Base-by-base conservation (phyloP, 2,797 vertebrate species). In the Bucorvus abyssinicus region DNA sequence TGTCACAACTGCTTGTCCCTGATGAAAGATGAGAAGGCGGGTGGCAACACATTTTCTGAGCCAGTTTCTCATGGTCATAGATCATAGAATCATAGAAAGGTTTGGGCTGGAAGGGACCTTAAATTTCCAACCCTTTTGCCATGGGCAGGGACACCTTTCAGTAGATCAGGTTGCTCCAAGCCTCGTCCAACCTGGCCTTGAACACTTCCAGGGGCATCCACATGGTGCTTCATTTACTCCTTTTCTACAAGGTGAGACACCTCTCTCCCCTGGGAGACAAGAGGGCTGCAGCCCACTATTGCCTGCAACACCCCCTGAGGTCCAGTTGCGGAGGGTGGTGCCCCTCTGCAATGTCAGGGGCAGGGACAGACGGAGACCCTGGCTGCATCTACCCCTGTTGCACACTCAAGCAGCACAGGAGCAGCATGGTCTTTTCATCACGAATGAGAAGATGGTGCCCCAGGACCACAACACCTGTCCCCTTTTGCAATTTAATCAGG, bases 381-480 rank as follows among this genome's bases (percentile, higher is more conserved):
- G 44, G 14, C 7, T 2, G 6, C 64, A 74, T 69, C 61, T 57
- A 65, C 76, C 53, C 27, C 55, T 53, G 49, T 13, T 77, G 47
- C 57, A 32, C 44, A 69, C 81, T 61, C 56, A 22, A 17, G 49
- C 44, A 78, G 83, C 75, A 30, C 50, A 45, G 75, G 76, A 96
- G 67, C 93, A 94, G 59, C 17, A 1, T 29, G 92, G 93, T 93
- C 91, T 97, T 97, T 89, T 70, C 94, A 95, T 95, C 94, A 92
- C 21, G n/a, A 84, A 95, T 56, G 85, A 97, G 94, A 96, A 97
- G 97, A 95, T 38, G 24, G 49, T 64, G 69, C 40, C 87, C 78
- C 75, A 70, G 49, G 69, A 81, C 75, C 12, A 4, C 80, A 71
- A 84, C 15, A 2, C 92, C 59, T 73, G 30, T 38, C 56, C 49